phyloP scores from a whole-genome alignment of 2,113 vertebrate species.

The Syngnathus scovelli region DNA sequence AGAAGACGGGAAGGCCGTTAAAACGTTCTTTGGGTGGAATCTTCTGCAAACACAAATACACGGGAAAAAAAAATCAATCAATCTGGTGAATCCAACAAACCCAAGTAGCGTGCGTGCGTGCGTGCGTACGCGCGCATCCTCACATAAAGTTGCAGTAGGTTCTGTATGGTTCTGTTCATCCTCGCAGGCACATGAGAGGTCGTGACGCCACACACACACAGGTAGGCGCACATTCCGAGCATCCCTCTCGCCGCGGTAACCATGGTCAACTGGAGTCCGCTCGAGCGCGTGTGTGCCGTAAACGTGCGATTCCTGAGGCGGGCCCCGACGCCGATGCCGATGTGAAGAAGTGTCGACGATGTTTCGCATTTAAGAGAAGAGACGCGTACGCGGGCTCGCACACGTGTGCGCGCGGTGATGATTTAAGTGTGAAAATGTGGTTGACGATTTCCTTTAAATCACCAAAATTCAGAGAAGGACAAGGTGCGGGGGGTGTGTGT shows the following conservation, averaged over 20 bases:
- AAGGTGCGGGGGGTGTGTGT: conserved; percentile 31
- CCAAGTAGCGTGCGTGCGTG: conserved; percentile 3
- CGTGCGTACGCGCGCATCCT: conserved; percentile 13
- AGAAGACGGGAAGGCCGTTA: conserved; percentile 25
- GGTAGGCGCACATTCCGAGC: background rate
- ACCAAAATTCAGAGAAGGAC: conserved; percentile 60
- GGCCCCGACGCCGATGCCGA: background rate
- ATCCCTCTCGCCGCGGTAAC: background rate
- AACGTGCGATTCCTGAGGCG: conserved; percentile 5
- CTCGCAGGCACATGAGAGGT: background rate
- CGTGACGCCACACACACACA: conserved; percentile 15
- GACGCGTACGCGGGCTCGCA: background rate
- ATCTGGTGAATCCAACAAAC: background rate
- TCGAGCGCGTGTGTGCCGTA: background rate
- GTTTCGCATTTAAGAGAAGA: background rate
- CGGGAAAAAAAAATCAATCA: background rate
- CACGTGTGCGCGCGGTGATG: conserved; percentile 10
- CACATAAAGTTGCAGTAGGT: conserved; percentile 48
- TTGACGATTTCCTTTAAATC: conserved; percentile 65
- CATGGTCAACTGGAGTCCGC: background rate
- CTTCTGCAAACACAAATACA: conserved; percentile 20
- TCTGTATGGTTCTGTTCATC: conserved; percentile 51
- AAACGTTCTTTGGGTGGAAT: fast-evolving
- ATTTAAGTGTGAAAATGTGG: conserved; percentile 67
- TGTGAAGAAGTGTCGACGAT: background rate